Percentiles rank a stretch among this genome's conserved stretches.
Conservation (phyloP, 2,113 vertebrate genomes). For the Daboia siamensis region DNA sequence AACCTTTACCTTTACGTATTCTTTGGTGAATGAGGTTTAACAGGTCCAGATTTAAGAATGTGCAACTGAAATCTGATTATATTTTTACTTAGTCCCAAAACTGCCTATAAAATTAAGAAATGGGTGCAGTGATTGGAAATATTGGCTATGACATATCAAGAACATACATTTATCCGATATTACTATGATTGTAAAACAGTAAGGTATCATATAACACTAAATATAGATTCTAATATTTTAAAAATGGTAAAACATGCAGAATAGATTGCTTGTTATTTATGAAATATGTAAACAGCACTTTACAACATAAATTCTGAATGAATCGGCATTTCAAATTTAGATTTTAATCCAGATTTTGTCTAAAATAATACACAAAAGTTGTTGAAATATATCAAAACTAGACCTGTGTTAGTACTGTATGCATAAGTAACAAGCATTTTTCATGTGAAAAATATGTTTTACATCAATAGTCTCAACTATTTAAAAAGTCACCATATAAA, state of each 20-base stretch:
- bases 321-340: background rate
- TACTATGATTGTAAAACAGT: background rate
- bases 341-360: conserved; percentile 5
- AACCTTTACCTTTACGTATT: no score
- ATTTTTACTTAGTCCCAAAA: background rate
- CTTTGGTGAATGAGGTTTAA: background rate
- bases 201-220: background rate
- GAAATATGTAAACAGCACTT: background rate
- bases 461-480: background rate
- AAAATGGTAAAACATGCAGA: background rate
- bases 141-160: background rate
- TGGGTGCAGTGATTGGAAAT: background rate
- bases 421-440: background rate
- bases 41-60: background rate
- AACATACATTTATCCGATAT: background rate
- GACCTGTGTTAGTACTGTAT: background rate
- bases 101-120: background rate
- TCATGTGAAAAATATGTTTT: background rate
- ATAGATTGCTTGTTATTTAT: background rate
- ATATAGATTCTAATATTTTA: background rate
- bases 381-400: background rate
- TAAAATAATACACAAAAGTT: background rate
- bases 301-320: background rate
- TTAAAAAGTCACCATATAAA: background rate
- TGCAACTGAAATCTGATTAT: background rate